Conservation (phyloP, 2,888 invertebrate species). For the Polyploca ridens region DNA sequence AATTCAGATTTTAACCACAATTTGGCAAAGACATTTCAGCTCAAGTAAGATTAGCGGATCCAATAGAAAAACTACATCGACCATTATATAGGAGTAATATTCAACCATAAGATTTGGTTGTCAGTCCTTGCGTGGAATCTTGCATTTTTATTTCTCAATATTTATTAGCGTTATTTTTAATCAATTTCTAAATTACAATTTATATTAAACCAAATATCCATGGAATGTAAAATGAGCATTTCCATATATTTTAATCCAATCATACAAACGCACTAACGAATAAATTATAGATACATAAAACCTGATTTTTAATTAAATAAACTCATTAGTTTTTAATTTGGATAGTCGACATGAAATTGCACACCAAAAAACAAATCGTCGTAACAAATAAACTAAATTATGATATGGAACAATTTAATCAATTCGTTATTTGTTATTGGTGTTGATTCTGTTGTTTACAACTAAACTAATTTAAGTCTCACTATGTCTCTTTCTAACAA, state of each 20-base stretch:
- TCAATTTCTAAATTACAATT: not conserved
- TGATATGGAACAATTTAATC: too few species aligned
- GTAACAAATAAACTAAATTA: too few species aligned
- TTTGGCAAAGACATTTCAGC: not conserved
- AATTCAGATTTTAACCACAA: not conserved
- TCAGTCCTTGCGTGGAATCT: not conserved
- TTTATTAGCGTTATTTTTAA: not conserved
- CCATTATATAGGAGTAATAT: not conserved
- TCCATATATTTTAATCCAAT: not conserved
- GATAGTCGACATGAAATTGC: too few species aligned
- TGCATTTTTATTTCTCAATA: not conserved
- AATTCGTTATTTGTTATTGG: too few species aligned
- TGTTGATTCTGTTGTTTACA: too few species aligned
- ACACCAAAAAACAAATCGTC: too few species aligned
- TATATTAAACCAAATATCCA: not conserved
- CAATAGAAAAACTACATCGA: not conserved
- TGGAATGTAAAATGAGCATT: constrained; percentile 9
- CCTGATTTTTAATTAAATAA: not conserved
- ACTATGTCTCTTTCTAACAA: too few species aligned
- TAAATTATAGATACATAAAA: not conserved
- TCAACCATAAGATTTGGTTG: not conserved
- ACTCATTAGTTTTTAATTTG: not conserved
- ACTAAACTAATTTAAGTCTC: too few species aligned
- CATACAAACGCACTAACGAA: not conserved
- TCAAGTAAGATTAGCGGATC: not conserved